Conservation (phyloP, 2,113 vertebrate genomes). For the Rynchops niger region DNA sequence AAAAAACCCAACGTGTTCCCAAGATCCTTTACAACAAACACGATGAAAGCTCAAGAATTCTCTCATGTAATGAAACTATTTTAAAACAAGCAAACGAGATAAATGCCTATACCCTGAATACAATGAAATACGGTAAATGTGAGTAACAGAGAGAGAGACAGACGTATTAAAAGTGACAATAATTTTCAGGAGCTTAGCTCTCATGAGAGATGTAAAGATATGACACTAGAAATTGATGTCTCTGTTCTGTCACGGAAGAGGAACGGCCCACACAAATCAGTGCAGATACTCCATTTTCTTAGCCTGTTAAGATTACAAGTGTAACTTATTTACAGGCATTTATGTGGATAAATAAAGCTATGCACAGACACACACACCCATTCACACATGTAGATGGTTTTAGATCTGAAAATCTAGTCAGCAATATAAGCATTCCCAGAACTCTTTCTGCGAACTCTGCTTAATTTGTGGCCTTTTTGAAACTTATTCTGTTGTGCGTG, state of each 20-base stretch:
- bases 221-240: background rate
- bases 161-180: background rate
- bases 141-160: background rate
- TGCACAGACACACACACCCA: background rate
- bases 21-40: background rate
- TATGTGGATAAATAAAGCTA: background rate
- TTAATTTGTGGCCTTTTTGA: background rate
- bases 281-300: background rate
- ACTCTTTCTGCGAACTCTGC: background rate
- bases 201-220: background rate
- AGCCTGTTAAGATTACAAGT: background rate
- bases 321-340: background rate
- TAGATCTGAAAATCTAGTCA: background rate
- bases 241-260: background rate
- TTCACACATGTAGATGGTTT: background rate
- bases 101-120: background rate
- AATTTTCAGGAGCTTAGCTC: background rate
- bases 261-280: background rate
- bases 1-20: background rate
- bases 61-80: background rate
- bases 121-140: background rate
- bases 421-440: background rate
- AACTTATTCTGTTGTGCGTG: background rate
- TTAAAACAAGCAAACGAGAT: background rate
- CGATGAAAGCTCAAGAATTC: background rate